Base-by-base conservation (phyloP, 2,888 invertebrate species). In the Pandemis cinnamomeana region DNA sequence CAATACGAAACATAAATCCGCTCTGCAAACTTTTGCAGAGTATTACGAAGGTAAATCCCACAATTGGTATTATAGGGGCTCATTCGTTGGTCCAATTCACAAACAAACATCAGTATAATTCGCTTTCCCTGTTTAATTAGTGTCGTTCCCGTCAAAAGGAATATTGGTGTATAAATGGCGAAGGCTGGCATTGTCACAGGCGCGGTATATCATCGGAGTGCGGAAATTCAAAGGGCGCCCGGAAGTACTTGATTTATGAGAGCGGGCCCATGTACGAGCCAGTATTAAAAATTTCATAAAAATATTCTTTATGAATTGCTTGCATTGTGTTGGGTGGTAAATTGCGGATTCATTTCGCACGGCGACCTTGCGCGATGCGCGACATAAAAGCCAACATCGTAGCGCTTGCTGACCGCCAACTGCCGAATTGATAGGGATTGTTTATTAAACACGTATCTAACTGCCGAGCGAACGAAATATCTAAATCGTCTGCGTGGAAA, bases 211-310 rank as follows among this genome's bases (percentile, higher is more conserved):
- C 91, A 91, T 88, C 85, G 86, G 84, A 83, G 85, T 81, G 85
- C 87, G 87, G 89, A 91, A 90, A 89, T 90, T 91, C 90, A 91
- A 91, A 91, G 90, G 90, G 88, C 87, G 88, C 82, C 85, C 89
- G 90, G 89, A 91, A 91, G 89, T 89, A 88, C 90, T 91, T 91
- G 92, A 91, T 92, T 92, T 91, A 92, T 87, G 91, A 87, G 86
- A 85, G 85, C 83, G 85, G 85, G 84, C 87, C 85, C 87, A 85
- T 88, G 86, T 88, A 89, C 87, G 89, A 82, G 86, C 86, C 84
- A 84, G 87, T 89, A 91, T 91, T 91, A 90, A 91, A 91, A 90
- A 85, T 87, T 89, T 91, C 88, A 90, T 91, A 91, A 92, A 91
- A 91, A 90, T 88, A 89, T 89, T 89, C 87, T 87, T 87, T 87